Evolutionary conservation across 2,113 vertebrate genomes (phyloP), one percentile per base, ranked within the genome.

Genomic region (Gambusia holbrooki): DNA sequence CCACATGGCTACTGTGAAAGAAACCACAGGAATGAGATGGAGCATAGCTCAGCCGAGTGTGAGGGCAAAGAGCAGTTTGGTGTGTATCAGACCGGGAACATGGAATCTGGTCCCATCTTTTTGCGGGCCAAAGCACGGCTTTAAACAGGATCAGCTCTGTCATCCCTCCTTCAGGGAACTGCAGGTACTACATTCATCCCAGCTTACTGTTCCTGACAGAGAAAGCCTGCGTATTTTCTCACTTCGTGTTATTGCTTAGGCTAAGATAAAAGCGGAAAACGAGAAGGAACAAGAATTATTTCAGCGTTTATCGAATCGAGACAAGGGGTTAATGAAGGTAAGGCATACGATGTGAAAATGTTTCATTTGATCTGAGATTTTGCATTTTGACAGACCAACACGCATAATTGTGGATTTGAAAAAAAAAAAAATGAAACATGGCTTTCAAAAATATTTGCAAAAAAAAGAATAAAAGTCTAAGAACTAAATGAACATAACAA

Each of bases 311-410:
- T 85, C 95, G 89, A 93, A 95, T 30, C 93, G 82, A 86, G 94
- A 97, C 90, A 84, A 93, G n/a, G 83, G 81, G 62, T 89, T 96
- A 73, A 83, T 95, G 48, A 95, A 95, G 96, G 97, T 97, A 93
- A 90, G 32, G 35, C 10, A 13, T 17, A 11, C 28, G 11, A 5
- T 66, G 13, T 48, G 17, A 48, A 48, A 48, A 48, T 5, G 14
- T 19, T 48, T 17, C 4, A 19, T 48, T 19, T 48, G 45, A 48
- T 19, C 45, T 19, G 45, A 48, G 0, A 48, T 48, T 48, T 37
- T 19, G 4, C 42, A 4, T 45, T 17, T 45, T 45, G 42, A 45
- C 17, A 48, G 45, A 48, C 45, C 45, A 48, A 17, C 17, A 48
- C 40, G 4, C 17, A 48, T 48, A 7, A 48, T 17, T 19, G 45